phyloP scores from a whole-genome alignment of 2,888 invertebrate species.

The Oscheius sp. region DNA sequence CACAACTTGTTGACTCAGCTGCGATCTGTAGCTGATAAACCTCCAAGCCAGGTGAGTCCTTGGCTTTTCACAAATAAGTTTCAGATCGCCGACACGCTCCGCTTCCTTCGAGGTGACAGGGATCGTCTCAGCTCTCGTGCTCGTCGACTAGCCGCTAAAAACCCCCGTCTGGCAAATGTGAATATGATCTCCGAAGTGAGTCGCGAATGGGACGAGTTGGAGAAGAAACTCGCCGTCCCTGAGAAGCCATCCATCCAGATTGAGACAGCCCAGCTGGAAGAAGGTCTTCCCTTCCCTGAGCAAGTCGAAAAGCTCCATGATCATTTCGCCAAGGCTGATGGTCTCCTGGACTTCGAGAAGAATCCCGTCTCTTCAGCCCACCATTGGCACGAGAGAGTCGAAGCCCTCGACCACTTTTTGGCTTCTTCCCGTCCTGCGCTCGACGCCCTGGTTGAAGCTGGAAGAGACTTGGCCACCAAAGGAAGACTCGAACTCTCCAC shows the following conservation, averaged over 20 bases:
- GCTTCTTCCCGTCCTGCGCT: conserved; percentile 43
- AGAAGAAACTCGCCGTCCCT: conserved; percentile 31
- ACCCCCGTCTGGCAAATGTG: conserved; percentile 43
- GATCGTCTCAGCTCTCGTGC: conserved; percentile 50
- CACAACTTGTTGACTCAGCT: conserved; percentile 29
- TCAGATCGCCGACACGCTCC: conserved; percentile 47
- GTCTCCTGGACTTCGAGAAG: conserved; percentile 50
- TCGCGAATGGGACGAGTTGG: conserved; percentile 42
- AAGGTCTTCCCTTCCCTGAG: conserved; percentile 19
- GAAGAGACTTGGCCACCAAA: conserved; percentile 58
- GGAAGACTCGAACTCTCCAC: conserved; percentile 63
- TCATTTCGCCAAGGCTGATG: conserved; percentile 36
- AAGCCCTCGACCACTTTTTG: conserved; percentile 35
- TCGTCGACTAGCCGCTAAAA: conserved; percentile 47
- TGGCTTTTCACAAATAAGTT: too few species aligned
- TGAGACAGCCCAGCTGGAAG: not conserved
- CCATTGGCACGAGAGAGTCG: conserved; percentile 37
- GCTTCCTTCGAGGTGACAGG: conserved; percentile 49
- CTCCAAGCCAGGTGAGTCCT: conserved; percentile 31
- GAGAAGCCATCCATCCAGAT: not conserved
- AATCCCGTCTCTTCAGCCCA: conserved; percentile 45
- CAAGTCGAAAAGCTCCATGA: conserved; percentile 35
- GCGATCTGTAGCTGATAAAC: not conserved
- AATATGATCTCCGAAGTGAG: conserved; percentile 26
- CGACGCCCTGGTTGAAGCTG: conserved; percentile 58